phyloP scores from a whole-genome alignment of 2,113 vertebrate genomes.

The Notarius lentiginosus region DNA sequence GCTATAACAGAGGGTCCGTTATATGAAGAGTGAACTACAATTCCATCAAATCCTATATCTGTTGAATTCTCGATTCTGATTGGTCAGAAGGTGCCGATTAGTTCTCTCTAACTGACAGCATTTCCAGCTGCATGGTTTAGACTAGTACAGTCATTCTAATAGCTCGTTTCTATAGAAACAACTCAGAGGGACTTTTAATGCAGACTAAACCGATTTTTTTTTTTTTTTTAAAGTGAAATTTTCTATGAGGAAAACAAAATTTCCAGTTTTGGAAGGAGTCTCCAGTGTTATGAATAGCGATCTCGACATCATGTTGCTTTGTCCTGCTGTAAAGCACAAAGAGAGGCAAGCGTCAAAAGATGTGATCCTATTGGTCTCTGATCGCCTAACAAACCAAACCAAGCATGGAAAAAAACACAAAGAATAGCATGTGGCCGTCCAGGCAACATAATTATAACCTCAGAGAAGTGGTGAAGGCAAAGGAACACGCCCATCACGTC shows the following conservation, averaged over 20 bases:
- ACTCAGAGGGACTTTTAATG: neutral
- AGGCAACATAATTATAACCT: constrained; percentile 55
- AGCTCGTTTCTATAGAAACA: neutral
- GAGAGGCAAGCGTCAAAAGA: neutral
- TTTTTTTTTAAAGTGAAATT: too few species aligned
- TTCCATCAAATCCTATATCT: too few species aligned
- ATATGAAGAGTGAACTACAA: neutral
- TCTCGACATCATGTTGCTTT: neutral
- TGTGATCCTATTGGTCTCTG: constrained; percentile 7
- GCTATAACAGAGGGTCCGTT: neutral
- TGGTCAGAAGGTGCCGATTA: neutral
- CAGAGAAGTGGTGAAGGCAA: constrained; percentile 37
- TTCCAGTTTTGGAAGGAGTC: neutral
- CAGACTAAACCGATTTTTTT: neutral
- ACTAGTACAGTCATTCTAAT: neutral
- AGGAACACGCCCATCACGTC: constrained; percentile 52
- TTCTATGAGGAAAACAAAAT: neutral
- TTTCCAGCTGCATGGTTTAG: neutral
- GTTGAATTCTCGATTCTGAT: neutral
- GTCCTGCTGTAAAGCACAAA: neutral
- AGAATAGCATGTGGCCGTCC: constrained; percentile 41
- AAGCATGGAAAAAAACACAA: constrained; percentile 49
- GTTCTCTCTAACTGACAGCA: neutral
- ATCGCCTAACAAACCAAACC: constrained; percentile 34
- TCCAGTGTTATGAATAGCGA: neutral